These are phyloP conservation scores for Herpailurus yagouaroundi DNA, from an alignment of 2,113 vertebrate genomes.

Conservation along the genomic window DNA sequence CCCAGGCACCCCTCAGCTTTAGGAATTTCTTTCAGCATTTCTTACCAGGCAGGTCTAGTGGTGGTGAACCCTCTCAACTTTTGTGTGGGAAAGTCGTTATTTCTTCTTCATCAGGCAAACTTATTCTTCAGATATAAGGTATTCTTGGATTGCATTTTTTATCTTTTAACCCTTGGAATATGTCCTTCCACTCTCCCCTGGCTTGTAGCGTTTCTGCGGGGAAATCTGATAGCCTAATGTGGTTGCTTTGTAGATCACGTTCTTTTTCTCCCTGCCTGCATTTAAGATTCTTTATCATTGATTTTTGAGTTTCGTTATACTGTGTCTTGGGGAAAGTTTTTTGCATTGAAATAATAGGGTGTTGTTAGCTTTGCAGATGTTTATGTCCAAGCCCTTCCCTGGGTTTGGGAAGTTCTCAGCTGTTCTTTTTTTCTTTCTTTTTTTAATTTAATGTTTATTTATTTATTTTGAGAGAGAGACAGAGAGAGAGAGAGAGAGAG, in stretches of 20 bases:
- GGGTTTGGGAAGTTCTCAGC: not conserved
- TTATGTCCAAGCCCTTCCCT: not conserved
- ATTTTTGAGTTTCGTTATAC: not conserved
- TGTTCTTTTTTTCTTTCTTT: no score
- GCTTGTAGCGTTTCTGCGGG: not conserved
- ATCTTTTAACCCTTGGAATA: not conserved
- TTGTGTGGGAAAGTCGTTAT: not conserved
- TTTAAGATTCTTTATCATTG: not conserved
- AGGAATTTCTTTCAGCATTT: not conserved
- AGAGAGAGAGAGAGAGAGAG: no score
- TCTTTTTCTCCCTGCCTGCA: not conserved
- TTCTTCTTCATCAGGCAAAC: not conserved
- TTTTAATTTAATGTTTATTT: no score
- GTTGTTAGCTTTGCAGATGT: not conserved
- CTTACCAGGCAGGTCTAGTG: not conserved
- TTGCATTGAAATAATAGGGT: not conserved
- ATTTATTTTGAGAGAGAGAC: not conserved
- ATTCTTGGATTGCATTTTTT: not conserved
- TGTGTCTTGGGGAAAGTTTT: not conserved
- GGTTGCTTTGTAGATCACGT: not conserved
- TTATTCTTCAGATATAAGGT: not conserved
- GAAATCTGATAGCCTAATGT: not conserved
- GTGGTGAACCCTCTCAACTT: not conserved
- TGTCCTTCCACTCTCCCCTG: not conserved
- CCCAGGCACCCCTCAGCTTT: not conserved